phyloP scores from a whole-genome alignment of 2,113 vertebrate genomes.

The Ranitomeya variabilis region DNA sequence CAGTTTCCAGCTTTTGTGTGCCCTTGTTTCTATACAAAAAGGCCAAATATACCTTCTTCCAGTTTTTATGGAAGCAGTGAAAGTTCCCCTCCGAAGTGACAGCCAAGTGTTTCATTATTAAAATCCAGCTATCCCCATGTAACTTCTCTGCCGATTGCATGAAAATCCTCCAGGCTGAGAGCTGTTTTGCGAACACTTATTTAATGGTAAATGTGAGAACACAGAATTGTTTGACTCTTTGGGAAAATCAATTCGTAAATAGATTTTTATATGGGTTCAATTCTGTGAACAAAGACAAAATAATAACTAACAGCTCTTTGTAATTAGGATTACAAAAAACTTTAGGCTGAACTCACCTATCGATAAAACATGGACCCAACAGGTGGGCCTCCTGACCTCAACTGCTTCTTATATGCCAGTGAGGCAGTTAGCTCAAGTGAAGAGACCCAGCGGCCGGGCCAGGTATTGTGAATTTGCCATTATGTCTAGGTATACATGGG shows the following conservation, averaged over 20 bases:
- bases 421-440: too few relatives aligned
- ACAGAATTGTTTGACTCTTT: not conserved
- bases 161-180: not conserved
- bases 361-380: too few relatives aligned
- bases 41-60: not conserved
- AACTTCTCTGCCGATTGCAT: not conserved
- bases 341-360: too few relatives aligned
- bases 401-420: too few relatives aligned
- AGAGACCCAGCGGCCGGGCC: too few relatives aligned
- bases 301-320: not conserved
- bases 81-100: not conserved
- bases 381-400: too few relatives aligned
- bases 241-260: conserved; percentile 6
- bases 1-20: not conserved
- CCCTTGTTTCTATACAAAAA: not conserved
- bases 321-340: not conserved
- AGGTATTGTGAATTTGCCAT: too few relatives aligned
- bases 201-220: not conserved
- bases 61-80: not conserved
- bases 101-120: not conserved
- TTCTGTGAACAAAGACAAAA: conserved; percentile 8
- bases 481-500: too few relatives aligned
- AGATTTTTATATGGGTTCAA: not conserved
- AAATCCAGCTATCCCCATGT: not conserved
- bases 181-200: not conserved